These are phyloP conservation scores for Chauna torquata DNA, from an alignment of 2,113 vertebrate species.

Conservation along the genomic window DNA sequence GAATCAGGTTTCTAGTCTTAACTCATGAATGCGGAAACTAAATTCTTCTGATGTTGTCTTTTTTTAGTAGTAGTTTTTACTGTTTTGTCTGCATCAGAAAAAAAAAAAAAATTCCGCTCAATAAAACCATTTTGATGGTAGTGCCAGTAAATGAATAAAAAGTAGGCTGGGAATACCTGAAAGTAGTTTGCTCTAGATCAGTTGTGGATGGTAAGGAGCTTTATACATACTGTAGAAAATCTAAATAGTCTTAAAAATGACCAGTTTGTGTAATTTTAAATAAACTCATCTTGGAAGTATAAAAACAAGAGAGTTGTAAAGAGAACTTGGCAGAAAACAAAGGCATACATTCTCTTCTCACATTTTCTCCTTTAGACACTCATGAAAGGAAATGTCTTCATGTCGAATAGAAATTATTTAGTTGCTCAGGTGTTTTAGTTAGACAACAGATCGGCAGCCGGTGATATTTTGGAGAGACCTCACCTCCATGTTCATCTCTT, in stretches of 20 bases:
- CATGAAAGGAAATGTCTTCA: background rate
- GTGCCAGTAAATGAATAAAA: background rate
- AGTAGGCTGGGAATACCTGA: background rate
- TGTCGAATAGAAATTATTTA: background rate
- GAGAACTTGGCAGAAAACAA: background rate
- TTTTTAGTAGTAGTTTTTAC: background rate
- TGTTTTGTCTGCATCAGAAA: background rate
- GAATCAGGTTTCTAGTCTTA: background rate
- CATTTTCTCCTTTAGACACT: background rate
- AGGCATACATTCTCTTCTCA: accelerated
- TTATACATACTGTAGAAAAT: background rate
- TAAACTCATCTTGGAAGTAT: background rate
- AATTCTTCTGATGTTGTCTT: background rate
- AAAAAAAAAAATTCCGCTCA: background rate
- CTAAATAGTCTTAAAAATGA: background rate
- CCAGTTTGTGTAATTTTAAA: background rate
- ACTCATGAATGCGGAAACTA: accelerated
- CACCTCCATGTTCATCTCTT: background rate
- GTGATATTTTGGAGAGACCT: background rate
- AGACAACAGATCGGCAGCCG: background rate
- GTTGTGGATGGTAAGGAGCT: background rate
- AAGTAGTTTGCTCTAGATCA: background rate
- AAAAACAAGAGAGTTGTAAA: background rate
- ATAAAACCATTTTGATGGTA: background rate
- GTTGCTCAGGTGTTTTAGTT: background rate